Evolutionary conservation across 2,888 invertebrate genomes (phyloP).

Genomic region (Rhyacophila evoluta): DNA sequence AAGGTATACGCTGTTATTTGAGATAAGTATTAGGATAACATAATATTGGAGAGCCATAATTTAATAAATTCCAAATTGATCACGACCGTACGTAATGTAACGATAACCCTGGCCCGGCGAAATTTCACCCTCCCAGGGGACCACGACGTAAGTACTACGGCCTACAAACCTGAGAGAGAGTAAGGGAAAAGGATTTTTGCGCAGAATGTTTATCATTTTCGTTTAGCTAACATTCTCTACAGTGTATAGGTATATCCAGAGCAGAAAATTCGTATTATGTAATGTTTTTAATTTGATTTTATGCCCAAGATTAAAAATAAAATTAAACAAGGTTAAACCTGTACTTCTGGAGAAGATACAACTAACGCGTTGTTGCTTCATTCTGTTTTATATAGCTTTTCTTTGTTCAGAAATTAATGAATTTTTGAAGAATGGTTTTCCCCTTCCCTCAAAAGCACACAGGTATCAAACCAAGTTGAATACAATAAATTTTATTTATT

Average conservation of each 20-base stretch:
- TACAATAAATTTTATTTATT: no score
- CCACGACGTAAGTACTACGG: not conserved
- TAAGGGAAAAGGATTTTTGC: constrained; percentile 11
- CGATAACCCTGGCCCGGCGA: constrained; percentile 3
- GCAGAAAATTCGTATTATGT: constrained; percentile 10
- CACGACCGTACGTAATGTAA: not conserved
- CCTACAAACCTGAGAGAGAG: not conserved
- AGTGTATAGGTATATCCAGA: not conserved
- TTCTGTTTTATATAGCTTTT: no score
- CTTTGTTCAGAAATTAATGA: no score
- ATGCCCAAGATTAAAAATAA: not conserved
- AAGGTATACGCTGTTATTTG: not conserved
- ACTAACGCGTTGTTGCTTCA: no score
- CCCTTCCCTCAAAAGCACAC: no score
- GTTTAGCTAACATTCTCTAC: not conserved
- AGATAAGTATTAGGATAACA: constrained; percentile 24
- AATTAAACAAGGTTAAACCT: not conserved
- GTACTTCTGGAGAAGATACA: no score
- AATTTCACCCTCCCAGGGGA: constrained; percentile 7
- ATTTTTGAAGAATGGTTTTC: no score
- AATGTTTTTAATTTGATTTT: constrained; percentile 11
- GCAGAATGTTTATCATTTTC: constrained; percentile 4
- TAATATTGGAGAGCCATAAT: constrained; percentile 18
- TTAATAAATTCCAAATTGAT: constrained; percentile 22
- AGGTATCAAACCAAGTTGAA: no score